Percentiles rank a stretch among this genome's conserved stretches.
Conservation (phyloP, 1,140 invertebrate genomes). For the Drosophila pectinifera region DNA sequence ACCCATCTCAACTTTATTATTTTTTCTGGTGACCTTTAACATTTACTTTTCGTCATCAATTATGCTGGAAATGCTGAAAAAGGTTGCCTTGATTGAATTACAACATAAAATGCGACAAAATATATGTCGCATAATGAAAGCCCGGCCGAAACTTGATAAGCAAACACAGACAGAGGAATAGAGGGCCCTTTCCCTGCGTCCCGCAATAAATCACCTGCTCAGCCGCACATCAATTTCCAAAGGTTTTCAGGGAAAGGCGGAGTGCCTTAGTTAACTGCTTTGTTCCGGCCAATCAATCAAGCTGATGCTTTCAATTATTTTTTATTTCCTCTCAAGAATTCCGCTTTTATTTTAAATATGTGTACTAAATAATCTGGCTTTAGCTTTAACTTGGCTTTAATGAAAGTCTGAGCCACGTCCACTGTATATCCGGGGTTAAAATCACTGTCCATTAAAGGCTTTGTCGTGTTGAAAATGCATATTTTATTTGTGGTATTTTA, state of each 20-base stretch:
- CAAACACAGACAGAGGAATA: slow-evolving; percentile 31
- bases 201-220: slow-evolving; percentile 50
- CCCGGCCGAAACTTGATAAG: slow-evolving; percentile 32
- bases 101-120: slow-evolving; percentile 28
- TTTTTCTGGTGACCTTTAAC: slow-evolving; percentile 20
- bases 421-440: background rate
- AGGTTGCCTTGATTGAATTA: slow-evolving; percentile 41
- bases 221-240: slow-evolving; percentile 52
- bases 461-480: background rate
- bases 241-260: background rate
- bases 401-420: background rate
- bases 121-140: slow-evolving; percentile 39
- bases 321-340: slow-evolving; percentile 12
- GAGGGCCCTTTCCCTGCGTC: background rate
- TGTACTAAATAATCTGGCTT: background rate
- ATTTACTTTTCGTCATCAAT: slow-evolving; percentile 33
- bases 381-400: slow-evolving; percentile 3
- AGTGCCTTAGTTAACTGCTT: slow-evolving; percentile 41
- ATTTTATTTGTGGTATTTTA: background rate
- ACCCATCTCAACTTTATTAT: slow-evolving; percentile 15
- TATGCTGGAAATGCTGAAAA: slow-evolving; percentile 29
- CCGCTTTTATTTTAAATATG: slow-evolving; percentile 7
- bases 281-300: slow-evolving; percentile 39
- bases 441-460: slow-evolving; percentile 6
- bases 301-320: slow-evolving; percentile 27